A percentile compares a stretch with the other conserved stretches of the same genome.
Evolutionary conservation across 2,113 vertebrate species (phyloP).

Genomic region (Hippoglossus stenolepis): DNA sequence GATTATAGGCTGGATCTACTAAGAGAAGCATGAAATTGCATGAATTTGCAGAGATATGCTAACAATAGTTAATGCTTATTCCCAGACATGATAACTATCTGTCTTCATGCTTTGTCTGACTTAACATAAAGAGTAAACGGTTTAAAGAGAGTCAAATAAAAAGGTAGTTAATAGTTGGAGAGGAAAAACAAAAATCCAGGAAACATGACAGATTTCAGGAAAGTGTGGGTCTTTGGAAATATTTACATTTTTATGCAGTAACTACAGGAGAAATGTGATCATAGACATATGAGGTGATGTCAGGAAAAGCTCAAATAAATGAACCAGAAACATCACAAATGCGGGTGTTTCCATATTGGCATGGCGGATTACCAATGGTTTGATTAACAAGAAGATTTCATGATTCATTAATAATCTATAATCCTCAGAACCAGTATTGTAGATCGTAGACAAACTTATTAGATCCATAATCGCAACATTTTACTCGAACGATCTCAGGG

Average conservation of each 20-base stretch:
- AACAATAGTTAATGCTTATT: conserved; percentile 13
- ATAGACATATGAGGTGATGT: too few relatives aligned
- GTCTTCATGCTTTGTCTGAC: background rate
- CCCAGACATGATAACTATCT: conserved; percentile 12
- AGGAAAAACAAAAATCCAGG: too few relatives aligned
- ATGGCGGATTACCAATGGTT: background rate
- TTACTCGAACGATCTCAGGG: background rate
- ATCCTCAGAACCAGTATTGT: background rate
- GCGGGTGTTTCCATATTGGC: too few relatives aligned
- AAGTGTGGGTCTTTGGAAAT: too few relatives aligned
- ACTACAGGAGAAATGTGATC: too few relatives aligned
- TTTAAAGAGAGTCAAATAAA: background rate
- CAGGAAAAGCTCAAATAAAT: background rate
- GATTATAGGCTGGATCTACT: conserved; percentile 20
- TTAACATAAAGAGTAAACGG: conserved; percentile 6
- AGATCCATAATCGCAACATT: background rate
- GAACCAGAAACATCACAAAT: background rate
- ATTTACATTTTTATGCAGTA: background rate
- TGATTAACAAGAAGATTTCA: background rate
- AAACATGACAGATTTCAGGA: too few relatives aligned
- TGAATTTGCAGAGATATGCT: conserved; percentile 26
- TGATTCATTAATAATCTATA: background rate
- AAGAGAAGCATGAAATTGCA: conserved; percentile 23
- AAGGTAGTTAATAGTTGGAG: background rate
- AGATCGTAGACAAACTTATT: background rate